A percentile compares a stretch with the other conserved stretches of the same genome.
Evolutionary conservation across 2,888 invertebrate genomes (phyloP).

Genomic region (Kuschelorhynchus macadamiae): DNA sequence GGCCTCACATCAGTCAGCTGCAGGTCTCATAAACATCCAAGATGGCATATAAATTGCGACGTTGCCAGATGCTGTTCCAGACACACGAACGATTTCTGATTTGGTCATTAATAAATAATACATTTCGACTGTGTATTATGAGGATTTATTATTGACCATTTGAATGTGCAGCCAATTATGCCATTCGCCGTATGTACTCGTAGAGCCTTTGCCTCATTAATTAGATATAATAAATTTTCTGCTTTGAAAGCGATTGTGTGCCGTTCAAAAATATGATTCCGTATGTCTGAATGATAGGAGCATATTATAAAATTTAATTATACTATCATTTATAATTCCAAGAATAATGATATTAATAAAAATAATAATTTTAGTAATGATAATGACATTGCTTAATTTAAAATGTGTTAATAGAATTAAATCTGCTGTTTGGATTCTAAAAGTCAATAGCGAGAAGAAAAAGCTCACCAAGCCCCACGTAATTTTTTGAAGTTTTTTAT

Average conservation of each 20-base stretch:
- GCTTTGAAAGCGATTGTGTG: no score
- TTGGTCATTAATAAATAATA: conserved; percentile 45
- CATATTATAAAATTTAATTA: not conserved
- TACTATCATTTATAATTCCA: no score
- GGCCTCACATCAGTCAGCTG: conserved; percentile 40
- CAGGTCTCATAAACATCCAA: conserved; percentile 50
- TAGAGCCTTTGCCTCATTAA: not conserved
- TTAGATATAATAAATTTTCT: not conserved
- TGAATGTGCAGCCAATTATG: conserved; percentile 7
- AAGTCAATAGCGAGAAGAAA: no score
- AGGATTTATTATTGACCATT: conserved; percentile 14
- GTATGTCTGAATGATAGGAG: no score
- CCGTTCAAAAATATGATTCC: no score
- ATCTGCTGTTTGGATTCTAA: no score
- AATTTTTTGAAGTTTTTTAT: no score
- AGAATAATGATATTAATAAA: no score
- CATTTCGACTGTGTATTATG: conserved; percentile 16
- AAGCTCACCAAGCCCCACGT: no score
- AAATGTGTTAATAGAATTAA: no score
- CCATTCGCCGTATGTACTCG: not conserved
- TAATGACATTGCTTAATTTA: no score
- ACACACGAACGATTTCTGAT: conserved; percentile 40
- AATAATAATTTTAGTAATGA: no score
- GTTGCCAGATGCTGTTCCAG: conserved; percentile 42
- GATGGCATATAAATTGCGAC: conserved; percentile 44